Evolutionary conservation across 2,888 invertebrate genomes (phyloP), one percentile per base, ranked within the genome.

Genomic region (Graphium colonna): DNA sequence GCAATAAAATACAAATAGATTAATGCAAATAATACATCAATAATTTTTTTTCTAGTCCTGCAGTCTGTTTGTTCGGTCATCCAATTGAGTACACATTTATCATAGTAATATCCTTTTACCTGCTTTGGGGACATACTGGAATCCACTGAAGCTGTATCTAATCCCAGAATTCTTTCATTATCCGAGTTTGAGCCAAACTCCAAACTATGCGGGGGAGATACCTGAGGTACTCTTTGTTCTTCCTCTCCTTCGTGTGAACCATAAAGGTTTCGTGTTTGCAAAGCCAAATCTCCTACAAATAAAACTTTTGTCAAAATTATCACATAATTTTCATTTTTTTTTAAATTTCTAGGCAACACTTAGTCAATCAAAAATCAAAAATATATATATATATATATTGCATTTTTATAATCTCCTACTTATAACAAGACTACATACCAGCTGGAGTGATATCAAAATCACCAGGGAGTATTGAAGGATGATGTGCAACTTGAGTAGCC

Each of bases 381-480:
- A n/a, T n/a, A n/a, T n/a, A n/a, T n/a, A n/a, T n/a, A n/a, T n/a
- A n/a, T n/a, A n/a, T n/a, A n/a, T n/a, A n/a, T n/a, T n/a, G n/a
- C n/a, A n/a, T n/a, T n/a, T n/a, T n/a, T n/a, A n/a, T n/a, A n/a
- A n/a, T n/a, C n/a, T n/a, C n/a, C n/a, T n/a, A n/a, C n/a, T n/a
- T n/a, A n/a, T n/a, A n/a, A n/a, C n/a, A n/a, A 21, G 21, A 3
- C 5, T 9, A 61, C 52, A 73, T 75, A 70, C 96, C 96, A 62
- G 95, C 93, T 42, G 95, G 93, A 64, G 94, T 95, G 52, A 98
- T 96, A 75, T 98, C 97, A 83, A 98, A 98, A 79, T 98, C 97
- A 47, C 95, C 95, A 40, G 97, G 97, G 59, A 97, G 89, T 75
- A 97, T 96, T 15, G 97, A 97, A 10, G 97, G 97, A 85, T 97